Conservation (phyloP, 2,797 vertebrate species). For the Carcharodon carcharias region DNA sequence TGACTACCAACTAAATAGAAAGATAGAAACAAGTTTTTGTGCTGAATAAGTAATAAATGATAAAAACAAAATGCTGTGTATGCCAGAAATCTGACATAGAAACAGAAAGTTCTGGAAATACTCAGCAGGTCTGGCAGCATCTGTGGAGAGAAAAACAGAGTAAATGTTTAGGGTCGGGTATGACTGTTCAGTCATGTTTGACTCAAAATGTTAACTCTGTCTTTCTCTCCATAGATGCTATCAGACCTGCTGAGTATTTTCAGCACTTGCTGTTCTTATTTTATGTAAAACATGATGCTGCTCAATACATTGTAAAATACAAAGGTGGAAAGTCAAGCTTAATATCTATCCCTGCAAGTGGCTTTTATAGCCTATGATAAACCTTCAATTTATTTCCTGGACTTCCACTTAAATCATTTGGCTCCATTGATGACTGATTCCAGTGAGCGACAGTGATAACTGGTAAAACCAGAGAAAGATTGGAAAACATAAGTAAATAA, state of each 20-base stretch:
- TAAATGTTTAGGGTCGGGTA: too few species aligned
- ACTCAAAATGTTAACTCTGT: too few species aligned
- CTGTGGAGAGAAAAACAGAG: too few species aligned
- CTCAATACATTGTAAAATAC: background rate
- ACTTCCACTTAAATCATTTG: background rate
- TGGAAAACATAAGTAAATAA: background rate
- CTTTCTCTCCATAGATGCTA: too few species aligned
- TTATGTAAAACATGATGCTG: background rate
- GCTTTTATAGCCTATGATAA: background rate
- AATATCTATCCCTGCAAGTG: background rate
- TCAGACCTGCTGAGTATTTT: too few species aligned
- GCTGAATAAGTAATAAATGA: background rate
- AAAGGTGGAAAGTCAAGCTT: background rate
- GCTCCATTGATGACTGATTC: background rate
- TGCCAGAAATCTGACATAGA: too few species aligned
- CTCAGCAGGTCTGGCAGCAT: too few species aligned
- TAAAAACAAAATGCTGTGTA: too few species aligned
- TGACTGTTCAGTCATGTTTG: too few species aligned
- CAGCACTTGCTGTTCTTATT: too few species aligned
- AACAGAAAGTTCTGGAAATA: too few species aligned
- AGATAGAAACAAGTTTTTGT: background rate
- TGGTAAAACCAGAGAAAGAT: background rate
- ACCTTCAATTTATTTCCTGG: background rate
- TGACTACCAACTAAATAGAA: background rate
- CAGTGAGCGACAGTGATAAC: background rate